Evolutionary conservation across 2,113 vertebrate genomes (phyloP).

Genomic region (Psittacus erithacus): DNA sequence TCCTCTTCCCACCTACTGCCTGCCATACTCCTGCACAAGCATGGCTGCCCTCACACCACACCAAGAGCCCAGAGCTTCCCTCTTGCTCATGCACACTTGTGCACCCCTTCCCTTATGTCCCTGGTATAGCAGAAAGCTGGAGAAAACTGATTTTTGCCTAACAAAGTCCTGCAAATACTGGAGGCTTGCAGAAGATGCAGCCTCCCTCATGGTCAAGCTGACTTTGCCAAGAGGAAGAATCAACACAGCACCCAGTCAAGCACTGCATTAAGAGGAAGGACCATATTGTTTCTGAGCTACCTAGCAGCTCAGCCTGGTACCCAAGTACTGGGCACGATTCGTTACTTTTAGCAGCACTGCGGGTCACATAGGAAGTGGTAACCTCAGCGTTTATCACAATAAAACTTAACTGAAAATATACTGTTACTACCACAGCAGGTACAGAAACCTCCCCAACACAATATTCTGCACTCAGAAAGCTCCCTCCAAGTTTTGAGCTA

Average conservation of each 20-base stretch:
- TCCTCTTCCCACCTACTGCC: background rate
- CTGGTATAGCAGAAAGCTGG: too few species aligned
- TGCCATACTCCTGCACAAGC: background rate
- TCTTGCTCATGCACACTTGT: background rate
- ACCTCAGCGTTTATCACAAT: rapidly evolving
- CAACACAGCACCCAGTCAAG: background rate
- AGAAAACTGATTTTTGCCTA: background rate
- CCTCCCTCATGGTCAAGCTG: background rate
- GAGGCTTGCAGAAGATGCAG: background rate
- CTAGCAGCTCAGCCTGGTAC: background rate
- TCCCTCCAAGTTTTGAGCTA: background rate
- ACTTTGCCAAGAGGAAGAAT: background rate
- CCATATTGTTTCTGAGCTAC: background rate
- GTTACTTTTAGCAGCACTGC: background rate
- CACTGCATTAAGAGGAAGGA: background rate
- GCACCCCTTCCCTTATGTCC: background rate
- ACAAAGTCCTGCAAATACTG: background rate
- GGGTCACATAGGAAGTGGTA: background rate
- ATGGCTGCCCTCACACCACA: background rate
- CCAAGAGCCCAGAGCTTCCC: background rate
- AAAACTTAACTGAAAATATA: background rate
- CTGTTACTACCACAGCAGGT: background rate
- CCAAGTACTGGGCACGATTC: rapidly evolving
- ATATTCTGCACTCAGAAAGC: background rate
- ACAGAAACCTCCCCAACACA: background rate